phyloP scores from a whole-genome alignment of 1,140 invertebrate species.

The Campoletis sonorensis region DNA sequence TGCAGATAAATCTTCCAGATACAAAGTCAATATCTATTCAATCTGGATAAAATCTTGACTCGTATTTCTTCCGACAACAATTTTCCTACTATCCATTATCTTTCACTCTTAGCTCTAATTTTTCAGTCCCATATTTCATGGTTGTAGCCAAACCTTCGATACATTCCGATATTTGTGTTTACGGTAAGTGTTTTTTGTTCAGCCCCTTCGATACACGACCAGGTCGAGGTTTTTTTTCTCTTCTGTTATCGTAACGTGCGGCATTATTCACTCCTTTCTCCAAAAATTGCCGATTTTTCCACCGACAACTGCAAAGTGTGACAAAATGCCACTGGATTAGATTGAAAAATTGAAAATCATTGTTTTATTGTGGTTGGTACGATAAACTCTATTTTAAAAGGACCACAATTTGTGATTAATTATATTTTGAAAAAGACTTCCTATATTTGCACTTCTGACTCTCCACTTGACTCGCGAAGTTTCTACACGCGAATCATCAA shows the following conservation, averaged over 20 bases:
- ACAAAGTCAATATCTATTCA: background rate
- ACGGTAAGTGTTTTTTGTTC: conserved; percentile 11
- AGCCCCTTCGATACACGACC: background rate
- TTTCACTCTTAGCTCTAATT: conserved; percentile 18
- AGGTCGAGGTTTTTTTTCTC: conserved; percentile 49
- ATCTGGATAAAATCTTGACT: background rate
- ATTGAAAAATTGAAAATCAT: too few species aligned
- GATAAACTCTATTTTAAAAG: too few species aligned
- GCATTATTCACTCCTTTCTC: conserved; percentile 70
- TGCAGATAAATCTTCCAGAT: background rate
- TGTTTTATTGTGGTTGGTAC: too few species aligned
- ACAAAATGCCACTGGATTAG: background rate
- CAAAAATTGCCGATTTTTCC: conserved; percentile 64
- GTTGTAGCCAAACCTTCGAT: background rate
- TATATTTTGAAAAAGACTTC: conserved; percentile 31
- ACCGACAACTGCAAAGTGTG: background rate
- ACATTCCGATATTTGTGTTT: conserved; percentile 14
- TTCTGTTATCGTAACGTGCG: conserved; percentile 53
- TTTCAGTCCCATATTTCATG: background rate
- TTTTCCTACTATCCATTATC: background rate
- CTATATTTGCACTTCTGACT: background rate
- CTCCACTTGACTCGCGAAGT: background rate
- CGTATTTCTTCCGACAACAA: background rate
- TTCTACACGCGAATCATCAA: conserved; percentile 13
- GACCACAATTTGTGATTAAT: background rate